Conservation (phyloP, 2,113 vertebrate genomes). For the Osmerus eperlanus region DNA sequence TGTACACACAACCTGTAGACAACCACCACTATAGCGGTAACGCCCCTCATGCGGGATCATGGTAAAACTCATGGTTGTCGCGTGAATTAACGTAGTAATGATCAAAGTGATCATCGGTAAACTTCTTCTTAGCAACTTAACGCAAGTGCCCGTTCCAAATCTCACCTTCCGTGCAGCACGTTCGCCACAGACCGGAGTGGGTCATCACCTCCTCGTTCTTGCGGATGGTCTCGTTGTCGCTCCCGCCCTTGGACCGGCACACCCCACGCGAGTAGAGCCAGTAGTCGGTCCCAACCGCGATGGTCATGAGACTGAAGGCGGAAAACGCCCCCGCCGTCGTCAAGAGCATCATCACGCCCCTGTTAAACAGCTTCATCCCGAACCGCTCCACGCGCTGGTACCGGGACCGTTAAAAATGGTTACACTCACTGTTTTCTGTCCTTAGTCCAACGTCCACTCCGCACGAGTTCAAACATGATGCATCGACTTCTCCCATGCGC, state of each 20-base stretch:
- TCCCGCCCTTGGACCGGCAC: conserved; percentile 84
- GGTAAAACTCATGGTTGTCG: no score
- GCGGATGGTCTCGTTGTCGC: conserved; percentile 90
- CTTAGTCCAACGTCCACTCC: not conserved
- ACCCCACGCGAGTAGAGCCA: conserved; percentile 95
- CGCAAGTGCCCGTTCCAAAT: not conserved
- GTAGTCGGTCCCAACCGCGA: conserved; percentile 97
- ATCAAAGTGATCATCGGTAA: not conserved
- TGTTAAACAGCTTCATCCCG: conserved; percentile 87
- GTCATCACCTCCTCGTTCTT: conserved; percentile 98
- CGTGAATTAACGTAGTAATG: no score
- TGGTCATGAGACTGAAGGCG: conserved; percentile 98
- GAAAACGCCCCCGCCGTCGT: conserved; percentile 94
- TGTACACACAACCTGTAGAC: no score
- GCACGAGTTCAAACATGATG: no score
- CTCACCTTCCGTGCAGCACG: conserved; percentile 94
- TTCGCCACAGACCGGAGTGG: conserved; percentile 92
- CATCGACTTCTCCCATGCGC: no score
- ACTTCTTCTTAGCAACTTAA: not conserved
- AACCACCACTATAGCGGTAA: no score
- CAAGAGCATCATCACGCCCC: conserved; percentile 91
- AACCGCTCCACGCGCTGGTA: no score
- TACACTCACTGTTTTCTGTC: not conserved
- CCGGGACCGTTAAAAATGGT: not conserved
- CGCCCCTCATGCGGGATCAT: no score